A percentile compares a stretch with the other conserved stretches of the same genome.
These are phyloP conservation scores for Seriola quinqueradiata DNA, from an alignment of 2,113 vertebrate species.

Conservation along the genomic window DNA sequence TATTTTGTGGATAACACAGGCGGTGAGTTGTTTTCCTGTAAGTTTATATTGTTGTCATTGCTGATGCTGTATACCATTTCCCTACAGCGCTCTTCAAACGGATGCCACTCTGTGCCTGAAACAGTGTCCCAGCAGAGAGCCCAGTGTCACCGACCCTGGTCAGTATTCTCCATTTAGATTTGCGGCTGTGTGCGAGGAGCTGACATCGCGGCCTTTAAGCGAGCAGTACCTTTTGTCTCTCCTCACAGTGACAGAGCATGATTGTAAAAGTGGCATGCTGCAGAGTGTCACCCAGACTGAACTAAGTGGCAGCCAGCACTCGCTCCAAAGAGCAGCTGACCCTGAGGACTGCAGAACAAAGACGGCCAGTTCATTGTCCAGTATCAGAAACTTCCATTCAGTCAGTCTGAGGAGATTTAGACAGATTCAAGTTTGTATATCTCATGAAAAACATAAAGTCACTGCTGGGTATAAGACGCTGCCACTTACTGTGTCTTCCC, in stretches of 20 bases:
- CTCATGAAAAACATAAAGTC: neutral
- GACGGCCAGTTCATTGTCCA: constrained; percentile 7
- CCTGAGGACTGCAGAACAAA: constrained; percentile 10
- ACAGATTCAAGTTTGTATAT: neutral
- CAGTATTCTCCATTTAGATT: constrained; percentile 17
- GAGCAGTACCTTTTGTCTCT: constrained; percentile 69
- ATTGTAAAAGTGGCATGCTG: constrained; percentile 64
- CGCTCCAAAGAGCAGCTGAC: constrained; percentile 43
- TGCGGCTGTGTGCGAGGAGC: constrained; percentile 52
- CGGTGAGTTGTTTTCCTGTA: neutral
- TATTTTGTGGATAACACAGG: constrained; percentile 19
- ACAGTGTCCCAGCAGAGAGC: constrained; percentile 8
- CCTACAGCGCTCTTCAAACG: neutral
- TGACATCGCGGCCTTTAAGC: constrained; percentile 59
- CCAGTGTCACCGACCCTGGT: neutral
- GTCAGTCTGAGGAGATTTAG: neutral
- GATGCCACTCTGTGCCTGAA: constrained; percentile 11
- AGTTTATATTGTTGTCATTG: constrained; percentile 6
- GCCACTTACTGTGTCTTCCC: neutral
- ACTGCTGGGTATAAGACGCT: neutral
- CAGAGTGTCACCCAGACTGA: constrained; percentile 34
- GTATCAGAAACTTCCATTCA: neutral
- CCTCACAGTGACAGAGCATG: constrained; percentile 57
- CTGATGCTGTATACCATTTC: neutral
- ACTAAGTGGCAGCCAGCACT: constrained; percentile 25